Evolutionary conservation across 92 coral and sea anemone species (phyloP).

Genomic region (Siderastrea siderea): DNA sequence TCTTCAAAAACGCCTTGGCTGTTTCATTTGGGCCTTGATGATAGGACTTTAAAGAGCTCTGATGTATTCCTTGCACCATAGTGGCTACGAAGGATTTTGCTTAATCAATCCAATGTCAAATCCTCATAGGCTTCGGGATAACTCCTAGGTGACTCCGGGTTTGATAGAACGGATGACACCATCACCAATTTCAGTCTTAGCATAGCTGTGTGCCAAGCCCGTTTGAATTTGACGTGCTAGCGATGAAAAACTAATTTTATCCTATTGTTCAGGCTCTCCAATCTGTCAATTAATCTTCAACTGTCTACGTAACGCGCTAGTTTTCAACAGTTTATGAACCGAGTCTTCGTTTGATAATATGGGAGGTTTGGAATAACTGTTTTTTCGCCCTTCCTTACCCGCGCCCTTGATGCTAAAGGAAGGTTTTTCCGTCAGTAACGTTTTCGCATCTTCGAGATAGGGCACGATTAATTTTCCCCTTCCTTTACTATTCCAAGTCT

Average conservation of each 20-base stretch:
- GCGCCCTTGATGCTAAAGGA: conserved; percentile 2
- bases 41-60: no score
- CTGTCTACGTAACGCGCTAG: conserved; percentile 53
- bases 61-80: no score
- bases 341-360: conserved; percentile 5
- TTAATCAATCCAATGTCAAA: neutral
- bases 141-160: no score
- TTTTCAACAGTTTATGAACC: conserved; percentile 25
- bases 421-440: neutral
- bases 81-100: no score
- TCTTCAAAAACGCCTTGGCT: conserved; percentile 67
- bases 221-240: conserved; percentile 66
- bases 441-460: conserved; percentile 10
- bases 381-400: conserved; percentile 25
- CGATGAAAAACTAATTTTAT: conserved; percentile 66
- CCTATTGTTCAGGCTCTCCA: conserved; percentile 73
- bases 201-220: conserved; percentile 36
- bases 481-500: neutral
- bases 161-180: conserved; percentile 68
- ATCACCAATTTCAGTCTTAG: conserved; percentile 56
- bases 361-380: conserved; percentile 5
- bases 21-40: conserved; percentile 60
- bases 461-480: conserved; percentile 32
- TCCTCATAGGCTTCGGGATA: no score
- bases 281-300: conserved; percentile 73